Evolutionary conservation across 2,888 invertebrate genomes (phyloP).

Genomic region (Caenorhabditis doughertyi): DNA sequence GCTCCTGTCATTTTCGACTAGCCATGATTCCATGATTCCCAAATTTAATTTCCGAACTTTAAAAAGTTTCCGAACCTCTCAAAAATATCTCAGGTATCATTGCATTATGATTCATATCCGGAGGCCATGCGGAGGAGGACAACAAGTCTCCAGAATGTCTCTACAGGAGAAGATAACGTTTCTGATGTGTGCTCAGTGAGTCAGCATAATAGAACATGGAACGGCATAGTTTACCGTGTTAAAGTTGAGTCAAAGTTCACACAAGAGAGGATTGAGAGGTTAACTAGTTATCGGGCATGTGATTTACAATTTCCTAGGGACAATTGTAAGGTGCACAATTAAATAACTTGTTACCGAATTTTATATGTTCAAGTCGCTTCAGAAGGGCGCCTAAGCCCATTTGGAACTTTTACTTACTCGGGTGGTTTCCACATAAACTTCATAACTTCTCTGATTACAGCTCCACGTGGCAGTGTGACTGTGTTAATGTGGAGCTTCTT

Average conservation of each 20-base stretch:
- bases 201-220: conserved; percentile 16
- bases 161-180: conserved; percentile 15
- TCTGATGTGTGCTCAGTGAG: conserved; percentile 29
- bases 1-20: background rate
- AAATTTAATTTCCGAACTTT: background rate
- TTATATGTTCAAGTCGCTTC: too few relatives aligned
- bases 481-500: background rate
- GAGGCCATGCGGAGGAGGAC: background rate
- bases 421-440: conserved; percentile 69
- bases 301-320: too few relatives aligned
- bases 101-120: background rate
- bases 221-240: conserved; percentile 3
- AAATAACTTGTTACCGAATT: too few relatives aligned
- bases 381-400: too few relatives aligned
- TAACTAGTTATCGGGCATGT: too few relatives aligned
- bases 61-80: background rate
- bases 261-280: background rate
- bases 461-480: conserved; percentile 61
- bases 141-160: conserved; percentile 7
- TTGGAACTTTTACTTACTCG: conserved; percentile 50
- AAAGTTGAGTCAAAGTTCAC: background rate
- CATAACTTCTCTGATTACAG: conserved; percentile 61
- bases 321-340: too few relatives aligned
- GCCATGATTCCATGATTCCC: too few relatives aligned
- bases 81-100: background rate